Evolutionary conservation across 2,888 invertebrate species (phyloP).

Genomic region (Macaria liturata): DNA sequence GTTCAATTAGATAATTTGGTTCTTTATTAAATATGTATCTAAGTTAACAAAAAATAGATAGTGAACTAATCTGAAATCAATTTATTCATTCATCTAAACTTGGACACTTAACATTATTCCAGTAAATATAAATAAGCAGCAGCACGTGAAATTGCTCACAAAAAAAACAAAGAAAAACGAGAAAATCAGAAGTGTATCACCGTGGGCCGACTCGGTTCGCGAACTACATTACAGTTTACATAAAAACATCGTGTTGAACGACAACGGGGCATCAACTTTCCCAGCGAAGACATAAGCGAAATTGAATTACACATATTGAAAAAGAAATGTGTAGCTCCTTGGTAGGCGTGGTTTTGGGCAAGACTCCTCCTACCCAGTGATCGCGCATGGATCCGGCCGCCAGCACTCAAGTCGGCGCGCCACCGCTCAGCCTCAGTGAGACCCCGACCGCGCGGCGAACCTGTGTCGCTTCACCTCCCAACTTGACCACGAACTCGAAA

Average conservation of each 20-base stretch:
- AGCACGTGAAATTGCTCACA: constrained; percentile 74
- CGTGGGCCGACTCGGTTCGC: constrained; percentile 75
- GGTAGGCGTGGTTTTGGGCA: constrained; percentile 77
- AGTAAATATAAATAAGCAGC: constrained; percentile 67
- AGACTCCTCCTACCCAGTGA: constrained; percentile 76
- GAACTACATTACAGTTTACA: constrained; percentile 83
- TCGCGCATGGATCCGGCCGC: constrained; percentile 72
- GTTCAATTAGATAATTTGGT: too few species aligned
- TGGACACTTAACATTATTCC: constrained; percentile 45
- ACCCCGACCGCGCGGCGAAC: constrained; percentile 48
- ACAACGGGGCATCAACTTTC: constrained; percentile 83
- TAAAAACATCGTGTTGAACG: constrained; percentile 83
- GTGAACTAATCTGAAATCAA: constrained; percentile 14
- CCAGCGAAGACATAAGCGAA: constrained; percentile 84
- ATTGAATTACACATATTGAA: constrained; percentile 84
- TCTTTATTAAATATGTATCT: too few species aligned
- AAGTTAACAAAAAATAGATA: too few species aligned
- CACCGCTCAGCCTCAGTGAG: constrained; percentile 61
- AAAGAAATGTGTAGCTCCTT: constrained; percentile 83
- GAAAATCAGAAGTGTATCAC: constrained; percentile 66
- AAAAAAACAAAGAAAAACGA: constrained; percentile 67
- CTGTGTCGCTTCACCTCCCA: constrained; percentile 56
- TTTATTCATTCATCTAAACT: constrained; percentile 41
- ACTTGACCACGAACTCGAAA: constrained; percentile 56
- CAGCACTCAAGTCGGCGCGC: constrained; percentile 59